These are phyloP conservation scores for Pogona vitticeps DNA, from an alignment of 2,113 vertebrate genomes.

Conservation along the genomic window DNA sequence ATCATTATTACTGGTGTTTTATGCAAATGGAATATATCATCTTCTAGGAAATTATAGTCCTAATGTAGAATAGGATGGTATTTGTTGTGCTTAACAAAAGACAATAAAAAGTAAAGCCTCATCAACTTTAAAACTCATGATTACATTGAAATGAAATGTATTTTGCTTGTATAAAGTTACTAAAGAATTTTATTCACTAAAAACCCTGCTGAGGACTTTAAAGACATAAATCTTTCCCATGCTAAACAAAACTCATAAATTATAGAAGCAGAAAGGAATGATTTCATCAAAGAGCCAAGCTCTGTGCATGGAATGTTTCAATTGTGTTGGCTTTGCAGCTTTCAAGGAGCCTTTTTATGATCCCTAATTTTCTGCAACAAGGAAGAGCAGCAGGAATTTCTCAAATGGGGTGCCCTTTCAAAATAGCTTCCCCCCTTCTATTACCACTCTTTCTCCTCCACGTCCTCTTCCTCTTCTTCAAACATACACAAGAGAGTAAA, in stretches of 20 bases:
- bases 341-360: constrained; percentile 75
- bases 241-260: constrained; percentile 77
- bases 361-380: constrained; percentile 78
- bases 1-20: constrained; percentile 50
- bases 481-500: constrained; percentile 62
- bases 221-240: constrained; percentile 69
- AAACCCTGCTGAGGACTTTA: constrained; percentile 73
- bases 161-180: constrained; percentile 77
- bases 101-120: constrained; percentile 77
- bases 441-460: no score
- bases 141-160: constrained; percentile 76
- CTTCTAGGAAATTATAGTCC: constrained; percentile 60
- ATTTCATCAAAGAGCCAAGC: constrained; percentile 80
- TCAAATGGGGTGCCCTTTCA: constrained; percentile 76
- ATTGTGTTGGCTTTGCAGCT: constrained; percentile 79
- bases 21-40: constrained; percentile 22
- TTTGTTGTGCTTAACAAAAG: constrained; percentile 70
- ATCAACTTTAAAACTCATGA: constrained; percentile 77
- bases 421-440: constrained; percentile 55
- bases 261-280: constrained; percentile 71
- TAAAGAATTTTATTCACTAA: constrained; percentile 79
- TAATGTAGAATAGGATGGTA: constrained; percentile 56
- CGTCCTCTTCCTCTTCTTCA: constrained; percentile 53
- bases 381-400: constrained; percentile 76
- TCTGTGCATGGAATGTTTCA: constrained; percentile 79